Conservation (phyloP, 2,888 invertebrate species). For the Pollenia griseotomentosa region DNA sequence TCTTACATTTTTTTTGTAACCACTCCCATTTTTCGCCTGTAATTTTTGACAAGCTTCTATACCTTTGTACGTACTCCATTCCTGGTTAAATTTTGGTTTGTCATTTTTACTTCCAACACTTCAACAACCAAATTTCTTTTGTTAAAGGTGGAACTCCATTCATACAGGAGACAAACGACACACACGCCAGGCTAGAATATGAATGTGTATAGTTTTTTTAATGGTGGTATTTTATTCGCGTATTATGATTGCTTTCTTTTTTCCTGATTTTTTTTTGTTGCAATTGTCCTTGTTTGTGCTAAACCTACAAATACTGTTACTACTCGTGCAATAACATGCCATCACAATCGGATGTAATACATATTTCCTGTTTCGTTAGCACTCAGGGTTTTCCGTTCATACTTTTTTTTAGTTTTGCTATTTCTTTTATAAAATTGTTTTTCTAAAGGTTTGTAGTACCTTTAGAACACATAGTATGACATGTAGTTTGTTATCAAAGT, state of each 20-base stretch:
- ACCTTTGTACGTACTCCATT: conserved; percentile 1
- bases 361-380: conserved; percentile 69
- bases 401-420: conserved; percentile 1
- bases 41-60: conserved; percentile 30
- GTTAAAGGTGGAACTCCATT: conserved; percentile 28
- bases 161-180: background rate
- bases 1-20: background rate
- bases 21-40: background rate
- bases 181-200: background rate
- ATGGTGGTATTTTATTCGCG: conserved; percentile 38
- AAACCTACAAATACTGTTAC: conserved; percentile 2
- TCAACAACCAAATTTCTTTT: conserved; percentile 45
- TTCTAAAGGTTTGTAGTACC: background rate
- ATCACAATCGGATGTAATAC: conserved; percentile 70
- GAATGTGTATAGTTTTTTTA: background rate
- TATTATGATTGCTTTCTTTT: conserved; percentile 5
- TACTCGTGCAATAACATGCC: conserved; percentile 24
- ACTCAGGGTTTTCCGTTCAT: conserved; percentile 57
- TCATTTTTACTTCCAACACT: conserved; percentile 31
- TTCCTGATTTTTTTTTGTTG: background rate
- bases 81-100: conserved; percentile 34
- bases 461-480: background rate
- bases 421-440: background rate
- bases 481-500: no score
- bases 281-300: conserved; percentile 21